These are phyloP conservation scores for Excalfactoria chinensis DNA, from an alignment of 2,113 vertebrate genomes.

Conservation along the genomic window DNA sequence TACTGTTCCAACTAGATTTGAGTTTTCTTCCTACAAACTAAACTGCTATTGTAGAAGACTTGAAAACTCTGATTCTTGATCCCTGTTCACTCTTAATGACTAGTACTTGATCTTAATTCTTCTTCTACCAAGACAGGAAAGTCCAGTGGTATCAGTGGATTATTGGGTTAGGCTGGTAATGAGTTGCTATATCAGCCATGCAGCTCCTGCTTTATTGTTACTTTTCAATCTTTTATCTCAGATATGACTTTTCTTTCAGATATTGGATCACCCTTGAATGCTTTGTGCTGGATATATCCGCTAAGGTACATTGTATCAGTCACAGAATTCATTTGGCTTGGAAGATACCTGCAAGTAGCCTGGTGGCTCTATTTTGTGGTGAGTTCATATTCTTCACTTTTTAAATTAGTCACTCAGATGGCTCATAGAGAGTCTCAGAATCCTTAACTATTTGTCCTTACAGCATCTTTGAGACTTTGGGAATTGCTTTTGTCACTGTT, in stretches of 20 bases:
- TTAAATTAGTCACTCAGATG: not conserved
- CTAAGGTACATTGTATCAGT: not conserved
- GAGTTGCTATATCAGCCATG: not conserved
- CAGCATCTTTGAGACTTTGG: not conserved
- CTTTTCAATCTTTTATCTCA: not conserved
- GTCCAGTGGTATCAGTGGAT: not conserved
- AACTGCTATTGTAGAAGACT: not conserved
- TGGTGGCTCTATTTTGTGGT: not conserved
- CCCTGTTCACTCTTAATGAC: not conserved
- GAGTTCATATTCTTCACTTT: not conserved
- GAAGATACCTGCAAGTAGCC: not conserved
- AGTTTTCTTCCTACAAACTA: not conserved
- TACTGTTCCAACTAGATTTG: not conserved
- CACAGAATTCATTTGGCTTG: not conserved
- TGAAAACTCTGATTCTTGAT: not conserved
- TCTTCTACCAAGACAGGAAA: not conserved
- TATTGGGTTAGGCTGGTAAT: not conserved
- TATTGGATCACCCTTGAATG: not conserved
- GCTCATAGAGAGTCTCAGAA: not conserved
- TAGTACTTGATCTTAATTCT: not conserved
- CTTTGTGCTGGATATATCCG: not conserved
- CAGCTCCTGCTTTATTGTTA: not conserved
- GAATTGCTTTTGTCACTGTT: slow-evolving; percentile 18
- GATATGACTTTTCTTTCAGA: not conserved
- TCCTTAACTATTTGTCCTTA: slow-evolving; percentile 41